Base-by-base conservation (phyloP, 2,113 vertebrate genomes). In the Turdus rufiventris region DNA sequence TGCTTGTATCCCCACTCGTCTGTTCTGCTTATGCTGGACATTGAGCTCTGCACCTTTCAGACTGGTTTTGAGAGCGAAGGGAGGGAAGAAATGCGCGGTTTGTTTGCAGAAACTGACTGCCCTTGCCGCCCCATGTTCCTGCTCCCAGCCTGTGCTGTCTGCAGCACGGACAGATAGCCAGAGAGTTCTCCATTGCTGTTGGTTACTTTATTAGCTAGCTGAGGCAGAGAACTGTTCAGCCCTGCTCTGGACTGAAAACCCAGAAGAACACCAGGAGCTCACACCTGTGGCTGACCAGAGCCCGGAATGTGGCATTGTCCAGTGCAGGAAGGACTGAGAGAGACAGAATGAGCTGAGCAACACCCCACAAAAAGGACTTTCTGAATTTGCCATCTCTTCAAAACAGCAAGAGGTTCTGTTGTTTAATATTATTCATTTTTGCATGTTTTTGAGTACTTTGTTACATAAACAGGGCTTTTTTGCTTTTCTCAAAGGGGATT, bases 301-400 rank as follows among this genome's bases (percentile, higher is more conserved):
- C 15, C 25, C 2, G 0, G 9, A 12, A 24, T 0, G 1, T 0
- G 10, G 18, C 47, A 17, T 8, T 8, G 21, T 42, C 31, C 14
- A n/a, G 18, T 1, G 0, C 36, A 8, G 10, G 14, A 42, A 31
- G 24, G 18, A n/a, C 18, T 5, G 6, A 26, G 3, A 50, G 45
- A 20, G 47, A 17, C 24, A 42, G 36, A n/a, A 18, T 0, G 0
- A 62, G 29, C 18, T 1, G 0, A n/a, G 47, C 24, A 51, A 28
- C 36, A 51, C 5, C 13, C 47, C 47, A 23, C 1, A 0, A 13
- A 7, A 51, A n/a, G 24, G 10, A 51, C 10, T 16, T 16, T 42
- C 47, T 28, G 36, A 78, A 53, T 53, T 42, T 78, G 18, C 31
- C 47, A 10, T 29, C 36, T 63, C 48, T 53, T 43, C 75, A 53